Conservation (phyloP, 1,140 invertebrate genomes). For the Drosophila tani region DNA sequence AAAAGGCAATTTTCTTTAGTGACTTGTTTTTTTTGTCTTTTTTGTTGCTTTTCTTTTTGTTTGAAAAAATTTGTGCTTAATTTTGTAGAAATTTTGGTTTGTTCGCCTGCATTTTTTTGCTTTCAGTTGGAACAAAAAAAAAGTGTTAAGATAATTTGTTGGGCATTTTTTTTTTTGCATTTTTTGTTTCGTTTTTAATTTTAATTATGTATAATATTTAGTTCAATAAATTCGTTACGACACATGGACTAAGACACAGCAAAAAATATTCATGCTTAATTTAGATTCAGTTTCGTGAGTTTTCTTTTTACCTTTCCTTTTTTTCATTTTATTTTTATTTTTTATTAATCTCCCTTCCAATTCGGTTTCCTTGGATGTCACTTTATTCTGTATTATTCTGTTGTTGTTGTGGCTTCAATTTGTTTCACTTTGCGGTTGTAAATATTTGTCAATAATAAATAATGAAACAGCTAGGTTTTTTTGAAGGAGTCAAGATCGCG, state of each 20-base stretch:
- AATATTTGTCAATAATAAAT: slow-evolving; percentile 74
- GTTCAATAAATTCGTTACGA: slow-evolving; percentile 82
- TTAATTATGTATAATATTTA: slow-evolving; percentile 65
- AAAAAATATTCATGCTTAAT: slow-evolving; percentile 83
- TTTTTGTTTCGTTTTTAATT: slow-evolving; percentile 34
- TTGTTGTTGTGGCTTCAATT: slow-evolving; percentile 40
- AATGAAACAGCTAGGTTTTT: slow-evolving; percentile 57
- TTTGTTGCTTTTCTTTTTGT: slow-evolving; percentile 56
- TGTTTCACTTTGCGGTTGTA: slow-evolving; percentile 60
- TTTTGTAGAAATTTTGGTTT: slow-evolving; percentile 73
- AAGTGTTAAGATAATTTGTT: slow-evolving; percentile 30
- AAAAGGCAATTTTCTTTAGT: slow-evolving; percentile 76
- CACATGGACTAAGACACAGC: slow-evolving; percentile 83
- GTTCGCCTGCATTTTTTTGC: slow-evolving; percentile 47
- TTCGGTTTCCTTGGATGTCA: slow-evolving; percentile 12
- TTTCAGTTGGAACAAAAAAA: slow-evolving; percentile 45
- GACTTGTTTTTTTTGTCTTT: slow-evolving; percentile 26
- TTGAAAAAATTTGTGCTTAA: slow-evolving; percentile 77
- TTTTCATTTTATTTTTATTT: slow-evolving; percentile 17
- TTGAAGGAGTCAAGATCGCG: slow-evolving; percentile 17
- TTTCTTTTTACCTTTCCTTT: slow-evolving; percentile 17
- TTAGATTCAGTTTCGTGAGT: slow-evolving; percentile 64
- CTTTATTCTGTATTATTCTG: slow-evolving; percentile 1
- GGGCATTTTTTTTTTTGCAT: slow-evolving; percentile 20
- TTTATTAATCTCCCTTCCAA: slow-evolving; percentile 6